phyloP scores from a whole-genome alignment of 2,888 invertebrate species.

The Epinotia demarniana region DNA sequence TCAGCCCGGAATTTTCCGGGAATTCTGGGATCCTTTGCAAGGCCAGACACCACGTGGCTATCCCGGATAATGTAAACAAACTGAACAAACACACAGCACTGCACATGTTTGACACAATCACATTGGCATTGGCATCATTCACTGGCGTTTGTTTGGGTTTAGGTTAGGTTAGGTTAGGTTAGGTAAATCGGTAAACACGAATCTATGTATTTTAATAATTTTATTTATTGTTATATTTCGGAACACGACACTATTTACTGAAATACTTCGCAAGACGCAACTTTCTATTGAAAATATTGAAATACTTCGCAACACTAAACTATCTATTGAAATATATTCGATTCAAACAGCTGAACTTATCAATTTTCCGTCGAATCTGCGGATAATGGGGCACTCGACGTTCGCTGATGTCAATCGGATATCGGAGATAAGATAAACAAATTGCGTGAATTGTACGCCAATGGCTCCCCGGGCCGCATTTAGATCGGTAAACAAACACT shows the following conservation, averaged over 20 bases:
- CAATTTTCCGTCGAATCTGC: constrained; percentile 57
- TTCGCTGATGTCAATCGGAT: constrained; percentile 51
- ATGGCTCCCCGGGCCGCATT: constrained; percentile 9
- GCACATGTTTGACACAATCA: constrained; percentile 18
- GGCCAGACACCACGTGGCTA: constrained; percentile 38
- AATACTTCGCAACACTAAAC: no score
- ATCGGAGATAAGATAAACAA: constrained; percentile 49
- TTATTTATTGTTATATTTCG: no score
- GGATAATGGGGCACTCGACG: constrained; percentile 57
- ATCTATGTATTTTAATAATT: no score
- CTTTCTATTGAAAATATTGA: no score
- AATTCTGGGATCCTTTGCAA: background rate
- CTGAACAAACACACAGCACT: constrained; percentile 17
- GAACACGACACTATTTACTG: no score
- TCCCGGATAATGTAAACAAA: constrained; percentile 26
- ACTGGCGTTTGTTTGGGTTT: background rate
- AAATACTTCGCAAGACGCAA: no score
- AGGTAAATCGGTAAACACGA: background rate
- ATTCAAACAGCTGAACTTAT: constrained; percentile 58
- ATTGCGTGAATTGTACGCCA: constrained; percentile 38
- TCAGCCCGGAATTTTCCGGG: constrained; percentile 8
- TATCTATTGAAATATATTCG: background rate
- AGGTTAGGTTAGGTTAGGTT: background rate
- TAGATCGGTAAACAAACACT: constrained; percentile 11
- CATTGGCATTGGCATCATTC: background rate